These are phyloP conservation scores for Tetragnatha versicolor DNA, from an alignment of 1,140 invertebrate genomes.

Conservation along the genomic window DNA sequence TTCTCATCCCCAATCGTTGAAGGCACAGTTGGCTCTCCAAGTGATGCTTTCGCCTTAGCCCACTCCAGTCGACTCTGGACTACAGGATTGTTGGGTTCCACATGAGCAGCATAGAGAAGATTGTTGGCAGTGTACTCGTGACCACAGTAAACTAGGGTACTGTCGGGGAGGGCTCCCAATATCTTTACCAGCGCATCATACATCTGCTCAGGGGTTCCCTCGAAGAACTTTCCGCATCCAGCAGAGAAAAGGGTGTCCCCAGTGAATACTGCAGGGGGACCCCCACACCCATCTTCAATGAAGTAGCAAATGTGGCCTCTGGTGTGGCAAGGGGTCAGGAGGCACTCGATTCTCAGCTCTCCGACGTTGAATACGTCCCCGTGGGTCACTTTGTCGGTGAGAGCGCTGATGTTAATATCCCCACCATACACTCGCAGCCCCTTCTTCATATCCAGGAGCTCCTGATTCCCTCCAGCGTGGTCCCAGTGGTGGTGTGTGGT, in stretches of 20 bases:
- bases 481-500: slow-evolving; percentile 98
- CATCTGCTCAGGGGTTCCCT: slow-evolving; percentile 96
- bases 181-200: slow-evolving; percentile 78
- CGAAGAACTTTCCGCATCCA: slow-evolving; percentile 98
- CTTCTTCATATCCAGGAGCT: slow-evolving; percentile 72
- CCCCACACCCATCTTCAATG: slow-evolving; percentile 69
- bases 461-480: slow-evolving; percentile 93
- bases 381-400: slow-evolving; percentile 75
- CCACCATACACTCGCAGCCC: slow-evolving; percentile 80
- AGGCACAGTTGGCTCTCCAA: slow-evolving; percentile 57
- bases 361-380: slow-evolving; percentile 71
- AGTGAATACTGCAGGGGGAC: slow-evolving; percentile 83
- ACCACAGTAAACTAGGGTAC: slow-evolving; percentile 94
- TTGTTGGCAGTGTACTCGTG: slow-evolving; percentile 96
- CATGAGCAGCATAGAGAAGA: slow-evolving; percentile 83
- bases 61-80: slow-evolving; percentile 66
- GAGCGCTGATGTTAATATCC: slow-evolving; percentile 82
- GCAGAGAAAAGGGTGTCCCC: slow-evolving; percentile 95
- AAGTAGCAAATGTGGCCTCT: slow-evolving; percentile 93
- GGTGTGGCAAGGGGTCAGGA: slow-evolving; percentile 96
- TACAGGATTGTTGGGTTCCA: slow-evolving; percentile 83
- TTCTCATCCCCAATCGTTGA: slow-evolving; percentile 60
- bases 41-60: slow-evolving; percentile 58
- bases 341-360: slow-evolving; percentile 77
- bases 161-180: slow-evolving; percentile 78